Evolutionary conservation across 2,888 invertebrate species (phyloP).

Genomic region (Hoplodrina blanda): DNA sequence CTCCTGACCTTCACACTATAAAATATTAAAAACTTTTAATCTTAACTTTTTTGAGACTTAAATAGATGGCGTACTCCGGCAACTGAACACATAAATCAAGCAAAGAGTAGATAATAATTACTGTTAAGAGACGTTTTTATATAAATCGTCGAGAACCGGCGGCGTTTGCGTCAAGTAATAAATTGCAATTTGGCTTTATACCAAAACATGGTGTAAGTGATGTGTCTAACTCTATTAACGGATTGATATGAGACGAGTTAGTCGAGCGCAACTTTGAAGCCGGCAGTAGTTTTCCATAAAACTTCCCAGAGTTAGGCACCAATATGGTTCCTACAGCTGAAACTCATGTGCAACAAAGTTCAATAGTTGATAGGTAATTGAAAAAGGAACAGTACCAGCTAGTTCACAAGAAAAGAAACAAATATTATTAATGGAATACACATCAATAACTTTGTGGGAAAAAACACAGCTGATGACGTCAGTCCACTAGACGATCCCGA

Average conservation of each 20-base stretch:
- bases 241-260: constrained; percentile 46
- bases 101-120: constrained; percentile 67
- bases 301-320: not conserved
- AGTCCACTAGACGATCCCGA: constrained; percentile 40
- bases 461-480: constrained; percentile 59
- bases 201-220: constrained; percentile 72
- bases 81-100: constrained; percentile 65
- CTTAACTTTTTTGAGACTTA: constrained; percentile 32
- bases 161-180: constrained; percentile 79
- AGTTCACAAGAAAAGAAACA: constrained; percentile 33
- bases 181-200: constrained; percentile 77
- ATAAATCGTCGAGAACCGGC: constrained; percentile 63
- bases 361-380: not conserved
- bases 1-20: constrained; percentile 31
- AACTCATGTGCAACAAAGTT: not conserved
- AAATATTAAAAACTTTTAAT: constrained; percentile 42
- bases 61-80: constrained; percentile 47
- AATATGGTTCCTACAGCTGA: not conserved
- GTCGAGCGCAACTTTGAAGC: constrained; percentile 8
- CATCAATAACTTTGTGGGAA: constrained; percentile 52
- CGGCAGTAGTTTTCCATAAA: constrained; percentile 31
- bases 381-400: not conserved
- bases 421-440: constrained; percentile 26
- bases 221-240: constrained; percentile 65
- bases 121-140: constrained; percentile 69